These are phyloP conservation scores for Scarus forsteni DNA, from an alignment of 2,797 vertebrate genomes.

Conservation along the genomic window DNA sequence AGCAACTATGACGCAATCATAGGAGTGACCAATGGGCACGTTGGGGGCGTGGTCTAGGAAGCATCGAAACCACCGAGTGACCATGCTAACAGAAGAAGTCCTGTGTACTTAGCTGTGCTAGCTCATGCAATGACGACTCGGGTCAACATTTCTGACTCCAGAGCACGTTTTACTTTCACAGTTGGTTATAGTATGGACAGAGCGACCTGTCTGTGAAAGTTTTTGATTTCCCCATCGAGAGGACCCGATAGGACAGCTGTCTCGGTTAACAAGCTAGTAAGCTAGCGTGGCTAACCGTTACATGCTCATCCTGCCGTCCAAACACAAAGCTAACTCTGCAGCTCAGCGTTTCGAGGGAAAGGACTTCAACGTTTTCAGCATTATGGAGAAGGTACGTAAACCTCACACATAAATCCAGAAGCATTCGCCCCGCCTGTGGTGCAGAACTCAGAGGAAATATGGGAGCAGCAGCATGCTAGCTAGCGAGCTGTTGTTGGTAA, in stretches of 20 bases:
- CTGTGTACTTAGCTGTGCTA: conserved; percentile 47
- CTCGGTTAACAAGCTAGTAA: conserved; percentile 39
- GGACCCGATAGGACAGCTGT: conserved; percentile 30
- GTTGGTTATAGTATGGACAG: conserved; percentile 50
- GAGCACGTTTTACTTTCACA: background rate
- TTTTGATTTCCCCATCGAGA: conserved; percentile 17
- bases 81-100: conserved; percentile 66
- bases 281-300: conserved; percentile 60
- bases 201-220: conserved; percentile 30
- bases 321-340: conserved; percentile 19
- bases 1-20: conserved; percentile 36
- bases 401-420: fast-evolving
- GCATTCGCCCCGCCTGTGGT: background rate
- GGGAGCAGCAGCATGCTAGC: background rate
- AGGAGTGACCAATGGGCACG: conserved; percentile 47
- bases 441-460: background rate
- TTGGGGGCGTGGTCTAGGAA: conserved; percentile 41
- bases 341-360: conserved; percentile 40
- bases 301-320: conserved; percentile 31
- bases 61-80: conserved; percentile 43
- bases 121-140: conserved; percentile 32
- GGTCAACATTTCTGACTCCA: background rate
- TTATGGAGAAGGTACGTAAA: conserved; percentile 79
- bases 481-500: conserved; percentile 8
- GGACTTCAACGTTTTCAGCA: conserved; percentile 7